Conservation (phyloP, 2,888 invertebrate genomes). For the Pseudococcus longispinus region DNA sequence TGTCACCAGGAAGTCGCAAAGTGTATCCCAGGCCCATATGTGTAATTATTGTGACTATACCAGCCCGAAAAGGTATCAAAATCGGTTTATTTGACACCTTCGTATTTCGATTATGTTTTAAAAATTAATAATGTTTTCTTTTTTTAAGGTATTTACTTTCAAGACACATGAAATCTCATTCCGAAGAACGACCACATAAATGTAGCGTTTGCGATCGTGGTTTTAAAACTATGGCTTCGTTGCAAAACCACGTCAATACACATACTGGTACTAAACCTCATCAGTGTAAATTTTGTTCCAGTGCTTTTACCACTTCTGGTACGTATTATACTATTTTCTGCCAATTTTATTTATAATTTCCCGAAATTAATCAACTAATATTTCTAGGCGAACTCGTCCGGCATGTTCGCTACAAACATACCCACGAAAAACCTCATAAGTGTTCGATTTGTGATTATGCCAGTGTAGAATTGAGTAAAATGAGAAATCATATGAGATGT, state of each 20-base stretch:
- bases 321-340: slow-evolving; percentile 53
- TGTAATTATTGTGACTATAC: slow-evolving; percentile 93
- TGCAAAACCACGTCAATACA: slow-evolving; percentile 95
- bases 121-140: slow-evolving; percentile 52
- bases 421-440: slow-evolving; percentile 96
- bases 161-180: slow-evolving; percentile 94
- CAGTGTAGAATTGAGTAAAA: slow-evolving; percentile 93
- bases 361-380: neutral
- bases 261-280: slow-evolving; percentile 95
- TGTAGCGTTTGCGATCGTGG: slow-evolving; percentile 93
- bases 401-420: slow-evolving; percentile 94
- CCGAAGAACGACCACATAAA: slow-evolving; percentile 90
- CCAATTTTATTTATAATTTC: neutral
- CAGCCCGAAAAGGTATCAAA: slow-evolving; percentile 76
- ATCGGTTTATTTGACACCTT: neutral
- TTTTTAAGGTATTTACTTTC: slow-evolving; percentile 77
- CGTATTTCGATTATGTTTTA: neutral
- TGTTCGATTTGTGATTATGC: slow-evolving; percentile 96
- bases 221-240: slow-evolving; percentile 89
- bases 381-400: slow-evolving; percentile 83
- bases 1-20: slow-evolving; percentile 70
- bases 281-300: slow-evolving; percentile 85
- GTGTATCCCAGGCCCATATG: slow-evolving; percentile 74
- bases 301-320: slow-evolving; percentile 90
- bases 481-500: slow-evolving; percentile 92